These are phyloP conservation scores for Corbicula japonica DNA, from an alignment of 2,888 invertebrate species.

Conservation along the genomic window DNA sequence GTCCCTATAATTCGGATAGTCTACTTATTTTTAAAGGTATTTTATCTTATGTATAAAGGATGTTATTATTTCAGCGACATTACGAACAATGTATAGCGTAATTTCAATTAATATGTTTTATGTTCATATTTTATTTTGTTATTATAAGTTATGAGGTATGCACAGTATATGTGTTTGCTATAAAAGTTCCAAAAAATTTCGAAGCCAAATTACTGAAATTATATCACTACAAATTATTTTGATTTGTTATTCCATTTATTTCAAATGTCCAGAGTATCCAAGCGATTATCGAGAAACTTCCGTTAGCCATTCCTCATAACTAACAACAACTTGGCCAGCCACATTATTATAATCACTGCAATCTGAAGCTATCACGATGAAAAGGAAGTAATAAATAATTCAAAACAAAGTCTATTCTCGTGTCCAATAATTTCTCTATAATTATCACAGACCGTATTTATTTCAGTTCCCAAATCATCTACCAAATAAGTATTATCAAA, in stretches of 20 bases:
- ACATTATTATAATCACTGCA: not conserved
- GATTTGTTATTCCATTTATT: not conserved
- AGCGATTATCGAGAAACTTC: not conserved
- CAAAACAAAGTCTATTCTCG: slow-evolving; percentile 24
- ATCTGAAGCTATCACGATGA: slow-evolving; percentile 5
- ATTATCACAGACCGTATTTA: slow-evolving; percentile 13
- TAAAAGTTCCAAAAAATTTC: not conserved
- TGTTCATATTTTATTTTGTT: no score
- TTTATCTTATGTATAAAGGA: not conserved
- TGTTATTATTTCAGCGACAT: not conserved
- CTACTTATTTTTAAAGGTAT: not conserved
- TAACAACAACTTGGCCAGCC: no score
- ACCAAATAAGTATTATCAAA: no score
- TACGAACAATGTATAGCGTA: not conserved
- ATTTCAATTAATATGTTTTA: not conserved
- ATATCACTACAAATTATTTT: not conserved
- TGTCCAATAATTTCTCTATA: slow-evolving; percentile 32
- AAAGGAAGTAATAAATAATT: slow-evolving; percentile 42
- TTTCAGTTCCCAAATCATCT: slow-evolving; percentile 20
- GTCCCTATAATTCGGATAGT: no score
- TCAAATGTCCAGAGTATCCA: not conserved
- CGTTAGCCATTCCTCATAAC: no score
- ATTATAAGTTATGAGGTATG: no score
- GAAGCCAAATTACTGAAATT: not conserved
- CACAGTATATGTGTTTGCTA: no score